These are phyloP conservation scores for Rhimphoctona megacephalus DNA, from an alignment of 2,888 invertebrate genomes.

Conservation along the genomic window DNA sequence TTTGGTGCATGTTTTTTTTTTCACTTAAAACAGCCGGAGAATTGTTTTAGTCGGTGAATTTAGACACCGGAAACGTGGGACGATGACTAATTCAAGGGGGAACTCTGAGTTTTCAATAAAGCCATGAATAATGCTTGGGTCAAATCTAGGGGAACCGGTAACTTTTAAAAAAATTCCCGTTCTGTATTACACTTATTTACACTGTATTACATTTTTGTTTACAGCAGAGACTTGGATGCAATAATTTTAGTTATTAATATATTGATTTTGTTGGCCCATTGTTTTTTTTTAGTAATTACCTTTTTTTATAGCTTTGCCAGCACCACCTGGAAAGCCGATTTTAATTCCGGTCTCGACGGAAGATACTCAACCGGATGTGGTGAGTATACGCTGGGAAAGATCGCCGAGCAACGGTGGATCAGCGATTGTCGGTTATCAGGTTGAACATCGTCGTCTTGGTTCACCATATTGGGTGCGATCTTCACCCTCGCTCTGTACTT, in stretches of 20 bases:
- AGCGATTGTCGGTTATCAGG: slow-evolving; percentile 93
- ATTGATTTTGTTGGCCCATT: no score
- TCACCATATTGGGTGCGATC: slow-evolving; percentile 94
- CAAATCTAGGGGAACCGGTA: not conserved
- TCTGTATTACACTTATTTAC: not conserved
- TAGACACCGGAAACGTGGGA: not conserved
- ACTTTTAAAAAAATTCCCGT: not conserved
- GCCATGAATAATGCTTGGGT: not conserved
- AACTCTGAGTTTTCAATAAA: slow-evolving; percentile 1
- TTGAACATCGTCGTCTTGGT: slow-evolving; percentile 91
- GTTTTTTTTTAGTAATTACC: slow-evolving; percentile 14
- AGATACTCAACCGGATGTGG: slow-evolving; percentile 92
- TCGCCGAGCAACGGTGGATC: slow-evolving; percentile 95
- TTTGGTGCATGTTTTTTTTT: slow-evolving; percentile 3
- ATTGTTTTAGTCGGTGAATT: not conserved
- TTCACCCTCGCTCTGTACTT: slow-evolving; percentile 89
- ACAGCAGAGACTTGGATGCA: no score
- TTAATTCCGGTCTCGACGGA: slow-evolving; percentile 89
- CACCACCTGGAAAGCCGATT: slow-evolving; percentile 93
- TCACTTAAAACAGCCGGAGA: not conserved
- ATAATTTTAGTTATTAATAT: not conserved
- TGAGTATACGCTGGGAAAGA: slow-evolving; percentile 93
- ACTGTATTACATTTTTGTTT: no score
- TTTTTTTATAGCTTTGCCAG: slow-evolving; percentile 89
- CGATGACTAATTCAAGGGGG: slow-evolving; percentile 1